These are phyloP conservation scores for Malurus cyaneus DNA, from an alignment of 2,113 vertebrate genomes.

Conservation along the genomic window DNA sequence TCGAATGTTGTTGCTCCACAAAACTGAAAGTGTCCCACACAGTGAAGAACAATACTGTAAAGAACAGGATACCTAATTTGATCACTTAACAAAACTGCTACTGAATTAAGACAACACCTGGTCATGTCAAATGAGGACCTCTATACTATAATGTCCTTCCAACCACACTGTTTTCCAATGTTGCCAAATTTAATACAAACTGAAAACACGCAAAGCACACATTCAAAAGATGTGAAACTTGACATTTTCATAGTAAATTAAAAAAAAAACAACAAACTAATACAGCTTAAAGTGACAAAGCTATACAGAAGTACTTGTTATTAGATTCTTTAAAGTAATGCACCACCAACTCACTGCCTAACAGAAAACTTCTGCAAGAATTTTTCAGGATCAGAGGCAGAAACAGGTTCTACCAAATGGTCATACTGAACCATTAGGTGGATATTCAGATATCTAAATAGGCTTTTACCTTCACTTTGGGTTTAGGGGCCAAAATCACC, in stretches of 20 bases:
- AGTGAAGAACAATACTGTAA: neutral
- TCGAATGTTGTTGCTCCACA: neutral
- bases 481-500: slow-evolving; percentile 87
- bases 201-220: neutral
- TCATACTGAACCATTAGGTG: neutral
- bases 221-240: neutral
- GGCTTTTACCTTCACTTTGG: slow-evolving; percentile 87
- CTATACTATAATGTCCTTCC: neutral
- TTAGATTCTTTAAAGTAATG: neutral
- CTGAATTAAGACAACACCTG: neutral
- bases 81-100: neutral
- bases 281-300: neutral
- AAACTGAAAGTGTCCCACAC: neutral
- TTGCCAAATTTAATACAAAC: neutral
- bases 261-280: neutral
- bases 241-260: neutral
- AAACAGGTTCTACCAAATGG: neutral
- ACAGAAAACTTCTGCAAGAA: neutral
- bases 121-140: neutral
- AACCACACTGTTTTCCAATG: neutral
- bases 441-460: neutral
- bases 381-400: neutral
- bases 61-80: neutral
- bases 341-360: neutral
- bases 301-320: neutral